Evolutionary conservation across 2,888 invertebrate species (phyloP).

Genomic region (Eurytoma adleriae): DNA sequence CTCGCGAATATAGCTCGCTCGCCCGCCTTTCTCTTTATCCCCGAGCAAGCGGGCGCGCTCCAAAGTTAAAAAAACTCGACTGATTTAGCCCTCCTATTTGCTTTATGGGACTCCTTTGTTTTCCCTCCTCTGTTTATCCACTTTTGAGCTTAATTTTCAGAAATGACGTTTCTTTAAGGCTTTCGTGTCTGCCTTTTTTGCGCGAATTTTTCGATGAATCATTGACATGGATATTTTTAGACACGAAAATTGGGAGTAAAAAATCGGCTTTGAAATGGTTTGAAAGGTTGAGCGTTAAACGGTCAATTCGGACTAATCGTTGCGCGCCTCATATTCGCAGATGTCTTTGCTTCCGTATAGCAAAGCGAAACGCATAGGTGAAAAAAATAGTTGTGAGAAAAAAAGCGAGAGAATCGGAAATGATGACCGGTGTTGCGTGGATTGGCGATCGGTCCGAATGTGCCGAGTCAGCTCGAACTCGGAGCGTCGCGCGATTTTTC

Average conservation of each 20-base stretch:
- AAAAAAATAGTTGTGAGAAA: background rate
- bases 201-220: background rate
- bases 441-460: conserved; percentile 67
- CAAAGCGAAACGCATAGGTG: background rate
- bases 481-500: conserved; percentile 70
- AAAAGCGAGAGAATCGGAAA: background rate
- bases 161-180: background rate
- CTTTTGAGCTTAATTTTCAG: background rate
- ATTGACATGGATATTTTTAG: background rate
- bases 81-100: conserved; percentile 19
- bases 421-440: conserved; percentile 43
- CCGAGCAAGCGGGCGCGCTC: background rate
- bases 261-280: too few relatives aligned
- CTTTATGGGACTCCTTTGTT: conserved; percentile 17
- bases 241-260: background rate
- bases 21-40: background rate
- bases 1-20: background rate
- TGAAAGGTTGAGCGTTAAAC: background rate
- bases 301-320: conserved; percentile 30
- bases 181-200: background rate
- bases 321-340: background rate
- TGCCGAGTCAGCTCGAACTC: conserved; percentile 74
- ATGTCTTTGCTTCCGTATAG: background rate
- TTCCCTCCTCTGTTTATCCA: conserved; percentile 1
- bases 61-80: conserved; percentile 29